Evolutionary conservation across 2,888 invertebrate species (phyloP), one percentile per base, ranked within the genome.

Genomic region (Heliconius sara): DNA sequence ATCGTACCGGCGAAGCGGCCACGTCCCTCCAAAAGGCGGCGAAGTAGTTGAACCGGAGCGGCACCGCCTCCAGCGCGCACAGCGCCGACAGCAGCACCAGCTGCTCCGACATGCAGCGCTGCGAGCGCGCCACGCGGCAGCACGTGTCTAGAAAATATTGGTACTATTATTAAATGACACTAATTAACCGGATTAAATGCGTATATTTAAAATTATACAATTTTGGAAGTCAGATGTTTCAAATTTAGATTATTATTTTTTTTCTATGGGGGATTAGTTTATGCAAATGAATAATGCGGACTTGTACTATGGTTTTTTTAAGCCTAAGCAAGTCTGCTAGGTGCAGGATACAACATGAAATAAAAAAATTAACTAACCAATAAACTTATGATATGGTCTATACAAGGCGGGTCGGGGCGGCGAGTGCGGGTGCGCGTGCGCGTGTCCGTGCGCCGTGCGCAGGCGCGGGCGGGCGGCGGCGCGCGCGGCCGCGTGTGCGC

Each of bases 21-120:
- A 99, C 97, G 89, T 99, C 99, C 82, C 98, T 96, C 99, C 99
- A 99, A 87, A 99, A 96, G 87, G 98, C 97, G 25, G 99, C 98
- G 92, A 99, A 99, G 89, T 97, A 97, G 82, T 97, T 97, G 88
- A 98, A 97, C 93, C 98, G 97, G 83, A 99, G 95, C 2, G 98
- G 98, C 68, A 98, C 98, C 74, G 97, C 98, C 94, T 99, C 99
- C 84, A 98, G 97, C 80, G 98, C 99, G 76, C 99, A 97, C 96
- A 98, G 96, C 78, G 98, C 98, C 89, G 98, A 98, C 84, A 99
- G 94, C 88, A 97, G 97, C 81, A 99, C 97, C 84, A 99, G 95
- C 77, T 97, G 97, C 87, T 98, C 98, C 76, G 97, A 97, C 92
- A 99, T 96, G 87, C 97, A 97, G 87, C 98, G 98, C 86, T 98